These are phyloP conservation scores for Athene noctua DNA, from an alignment of 2,113 vertebrate species.

Conservation along the genomic window DNA sequence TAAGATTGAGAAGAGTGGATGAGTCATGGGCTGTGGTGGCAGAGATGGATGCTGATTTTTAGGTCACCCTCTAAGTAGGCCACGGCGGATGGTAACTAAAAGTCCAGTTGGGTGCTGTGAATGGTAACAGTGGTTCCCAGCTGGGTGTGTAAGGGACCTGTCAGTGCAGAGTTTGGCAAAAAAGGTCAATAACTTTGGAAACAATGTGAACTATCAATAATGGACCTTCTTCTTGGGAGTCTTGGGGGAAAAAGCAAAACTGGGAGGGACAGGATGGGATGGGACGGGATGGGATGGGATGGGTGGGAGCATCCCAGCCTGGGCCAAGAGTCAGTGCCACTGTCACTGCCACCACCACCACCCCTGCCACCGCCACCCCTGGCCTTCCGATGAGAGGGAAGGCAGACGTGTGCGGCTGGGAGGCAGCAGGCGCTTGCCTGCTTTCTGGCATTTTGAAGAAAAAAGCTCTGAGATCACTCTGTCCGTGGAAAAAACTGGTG, in stretches of 20 bases:
- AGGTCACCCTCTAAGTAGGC: not conserved
- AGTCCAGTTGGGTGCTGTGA: not conserved
- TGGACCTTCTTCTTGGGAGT: not conserved
- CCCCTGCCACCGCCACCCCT: not conserved
- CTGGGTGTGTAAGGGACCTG: not conserved
- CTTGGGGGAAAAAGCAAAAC: not conserved
- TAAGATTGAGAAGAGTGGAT: not conserved
- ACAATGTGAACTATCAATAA: no score
- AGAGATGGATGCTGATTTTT: not conserved
- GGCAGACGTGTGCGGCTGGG: not conserved
- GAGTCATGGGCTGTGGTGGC: not conserved
- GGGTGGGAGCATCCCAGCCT: not conserved
- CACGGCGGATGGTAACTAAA: accelerated
- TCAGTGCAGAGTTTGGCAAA: not conserved
- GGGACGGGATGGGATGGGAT: not conserved
- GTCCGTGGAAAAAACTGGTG: accelerated
- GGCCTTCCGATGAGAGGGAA: not conserved
- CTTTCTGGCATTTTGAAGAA: not conserved
- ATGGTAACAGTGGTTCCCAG: not conserved
- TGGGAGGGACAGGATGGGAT: not conserved
- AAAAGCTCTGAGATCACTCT: not conserved
- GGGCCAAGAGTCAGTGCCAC: not conserved
- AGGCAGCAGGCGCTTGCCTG: not conserved
- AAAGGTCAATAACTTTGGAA: not conserved
- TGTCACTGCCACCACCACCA: not conserved